Evolutionary conservation across 2,888 invertebrate genomes (phyloP), one percentile per base, ranked within the genome.

Genomic region (Synergus umbraculus): DNA sequence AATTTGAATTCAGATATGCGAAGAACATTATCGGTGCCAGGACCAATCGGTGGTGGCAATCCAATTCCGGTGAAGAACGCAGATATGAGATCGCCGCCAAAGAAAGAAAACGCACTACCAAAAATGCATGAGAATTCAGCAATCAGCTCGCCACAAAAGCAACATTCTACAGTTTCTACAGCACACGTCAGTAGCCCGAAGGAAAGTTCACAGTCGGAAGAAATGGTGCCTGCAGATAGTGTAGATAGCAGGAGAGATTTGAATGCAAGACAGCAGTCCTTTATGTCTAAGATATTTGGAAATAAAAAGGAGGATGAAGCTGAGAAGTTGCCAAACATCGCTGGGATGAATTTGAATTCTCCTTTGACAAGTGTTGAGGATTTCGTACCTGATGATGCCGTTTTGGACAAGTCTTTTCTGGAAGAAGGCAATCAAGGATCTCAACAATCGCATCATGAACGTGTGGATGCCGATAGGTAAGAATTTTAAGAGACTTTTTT

Each of bases 351-450:
- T 78, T 82, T 84, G 7, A 87, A 79, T 67, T 46, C 79, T 18
- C 88, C 91, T 5, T 90, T 93, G 12, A 91, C 93, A 3, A 94
- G 93, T 84, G 95, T 96, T 10, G 96, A 96, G 85, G 96, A 96
- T 88, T 96, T 96, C 93, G 93, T 96, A 89, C 94, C 96, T 82
- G 94, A 97, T 92, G 93, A 95, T 88, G 96, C 96, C n/a, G 94
- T 95, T 66, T 90, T 96, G 58, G 96, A 96, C 88, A 94, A 95
- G 88, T 96, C 95, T 78, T 96, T 97, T 89, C 92, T 97, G 63
- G 97, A 97, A 83, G 96, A 96, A 86, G 91, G 93, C 15, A 93
- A 91, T 80, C 91, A 92, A 83, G 89, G 90, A 77, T 90, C 91
- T 44, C 92, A 92, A 13, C 92, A 89, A 87, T 86, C 89, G 58